Evolutionary conservation across 2,888 invertebrate genomes (phyloP).

Genomic region (Idaea biselata): DNA sequence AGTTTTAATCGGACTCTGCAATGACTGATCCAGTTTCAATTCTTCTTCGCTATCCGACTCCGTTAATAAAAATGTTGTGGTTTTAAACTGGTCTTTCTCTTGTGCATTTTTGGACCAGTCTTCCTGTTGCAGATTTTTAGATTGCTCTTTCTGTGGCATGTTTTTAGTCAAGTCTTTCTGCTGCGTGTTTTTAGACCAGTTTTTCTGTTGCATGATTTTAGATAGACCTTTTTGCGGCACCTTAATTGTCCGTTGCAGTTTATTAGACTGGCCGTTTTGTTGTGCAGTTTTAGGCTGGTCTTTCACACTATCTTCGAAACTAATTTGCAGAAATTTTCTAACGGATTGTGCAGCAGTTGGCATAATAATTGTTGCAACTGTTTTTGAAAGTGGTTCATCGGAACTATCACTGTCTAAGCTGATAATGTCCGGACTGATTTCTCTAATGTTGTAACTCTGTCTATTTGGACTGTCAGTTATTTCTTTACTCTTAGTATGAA

Average conservation of each 20-base stretch:
- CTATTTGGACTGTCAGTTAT: neutral
- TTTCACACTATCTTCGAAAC: neutral
- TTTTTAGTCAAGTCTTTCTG: neutral
- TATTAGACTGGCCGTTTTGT: neutral
- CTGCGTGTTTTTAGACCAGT: neutral
- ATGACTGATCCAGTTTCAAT: neutral
- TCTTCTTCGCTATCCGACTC: neutral
- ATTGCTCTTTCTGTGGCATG: neutral
- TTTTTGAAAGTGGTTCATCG: neutral
- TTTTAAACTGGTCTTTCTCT: neutral
- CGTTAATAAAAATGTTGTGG: neutral
- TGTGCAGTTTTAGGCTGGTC: neutral
- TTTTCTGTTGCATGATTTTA: too few relatives aligned
- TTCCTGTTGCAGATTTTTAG: neutral
- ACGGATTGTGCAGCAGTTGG: neutral
- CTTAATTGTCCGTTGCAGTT: too few relatives aligned
- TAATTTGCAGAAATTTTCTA: neutral
- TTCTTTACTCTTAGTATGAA: neutral
- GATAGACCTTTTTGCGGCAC: too few relatives aligned
- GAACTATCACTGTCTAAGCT: neutral
- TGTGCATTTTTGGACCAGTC: neutral
- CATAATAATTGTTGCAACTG: neutral
- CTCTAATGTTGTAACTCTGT: neutral
- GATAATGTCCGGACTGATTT: neutral
- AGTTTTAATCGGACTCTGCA: conserved; percentile 5